A percentile compares a stretch with the other conserved stretches of the same genome.
These are phyloP conservation scores for Falco concolor DNA, from an alignment of 2,797 vertebrate species.

Conservation along the genomic window DNA sequence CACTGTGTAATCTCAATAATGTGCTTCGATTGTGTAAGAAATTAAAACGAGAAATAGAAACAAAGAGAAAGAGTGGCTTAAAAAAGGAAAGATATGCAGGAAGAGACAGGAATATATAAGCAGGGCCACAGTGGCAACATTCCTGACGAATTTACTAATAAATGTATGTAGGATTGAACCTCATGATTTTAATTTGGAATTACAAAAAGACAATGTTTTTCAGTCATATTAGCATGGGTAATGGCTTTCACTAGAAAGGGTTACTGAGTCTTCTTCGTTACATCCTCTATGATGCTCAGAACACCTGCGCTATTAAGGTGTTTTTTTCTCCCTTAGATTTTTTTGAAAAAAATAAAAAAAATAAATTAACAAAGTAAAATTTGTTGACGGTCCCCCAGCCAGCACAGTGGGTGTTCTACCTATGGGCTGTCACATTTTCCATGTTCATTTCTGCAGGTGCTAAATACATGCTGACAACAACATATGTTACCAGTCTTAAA, in stretches of 20 bases:
- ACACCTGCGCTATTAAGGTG: constrained; percentile 59
- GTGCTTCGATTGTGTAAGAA: background rate
- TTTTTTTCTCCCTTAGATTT: constrained; percentile 25
- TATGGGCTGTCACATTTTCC: constrained; percentile 73
- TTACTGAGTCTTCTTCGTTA: constrained; percentile 21
- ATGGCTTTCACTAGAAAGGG: constrained; percentile 5
- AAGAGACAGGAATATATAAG: background rate
- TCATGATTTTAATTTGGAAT: background rate
- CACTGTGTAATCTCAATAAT: background rate
- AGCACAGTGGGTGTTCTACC: constrained; percentile 64
- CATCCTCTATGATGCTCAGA: constrained; percentile 14
- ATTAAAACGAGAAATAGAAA: constrained; percentile 1
- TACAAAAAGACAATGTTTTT: background rate
- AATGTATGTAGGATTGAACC: background rate
- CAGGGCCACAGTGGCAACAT: background rate
- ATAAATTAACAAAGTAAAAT: constrained; percentile 77
- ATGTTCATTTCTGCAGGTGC: constrained; percentile 80
- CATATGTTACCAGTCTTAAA: constrained; percentile 80
- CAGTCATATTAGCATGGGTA: background rate
- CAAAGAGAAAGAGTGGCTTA: background rate
- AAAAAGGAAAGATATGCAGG: background rate
- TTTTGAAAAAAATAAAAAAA: constrained; percentile 71
- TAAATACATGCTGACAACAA: constrained; percentile 81
- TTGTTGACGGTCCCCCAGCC: constrained; percentile 74
- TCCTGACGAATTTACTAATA: background rate